These are phyloP conservation scores for Perdita meconis DNA, from an alignment of 2,888 invertebrate species.

Conservation along the genomic window DNA sequence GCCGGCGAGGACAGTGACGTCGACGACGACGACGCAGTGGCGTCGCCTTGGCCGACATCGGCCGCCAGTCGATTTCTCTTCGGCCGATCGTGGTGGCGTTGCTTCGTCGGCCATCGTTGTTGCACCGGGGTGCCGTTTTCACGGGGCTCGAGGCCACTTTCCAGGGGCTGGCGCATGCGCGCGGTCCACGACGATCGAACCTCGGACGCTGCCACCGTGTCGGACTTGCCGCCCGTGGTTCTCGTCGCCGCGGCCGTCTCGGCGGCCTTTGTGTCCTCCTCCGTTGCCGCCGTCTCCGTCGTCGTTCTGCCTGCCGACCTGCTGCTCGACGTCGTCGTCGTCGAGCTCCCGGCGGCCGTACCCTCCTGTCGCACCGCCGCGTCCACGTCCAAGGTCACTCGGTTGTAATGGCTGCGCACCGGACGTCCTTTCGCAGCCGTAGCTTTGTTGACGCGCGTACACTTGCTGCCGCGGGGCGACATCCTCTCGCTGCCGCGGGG, in stretches of 20 bases:
- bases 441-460: conserved; percentile 58
- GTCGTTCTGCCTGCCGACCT: background rate
- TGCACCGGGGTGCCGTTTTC: conserved; percentile 83
- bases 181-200: conserved; percentile 81
- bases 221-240: conserved; percentile 61
- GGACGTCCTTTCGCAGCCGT: conserved; percentile 68
- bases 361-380: conserved; percentile 71
- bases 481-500: conserved; percentile 50
- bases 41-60: conserved; percentile 21
- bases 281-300: conserved; percentile 24
- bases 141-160: conserved; percentile 77
- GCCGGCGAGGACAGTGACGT: conserved; percentile 58
- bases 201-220: conserved; percentile 68
- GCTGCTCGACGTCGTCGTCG: too few relatives aligned
- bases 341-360: background rate
- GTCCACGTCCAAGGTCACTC: conserved; percentile 12
- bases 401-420: conserved; percentile 69
- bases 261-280: conserved; percentile 17
- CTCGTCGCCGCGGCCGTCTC: conserved; percentile 35
- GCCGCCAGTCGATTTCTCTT: conserved; percentile 33
- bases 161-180: conserved; percentile 84
- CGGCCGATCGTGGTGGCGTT: conserved; percentile 23
- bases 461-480: conserved; percentile 69
- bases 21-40: conserved; percentile 44
- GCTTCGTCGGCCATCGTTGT: conserved; percentile 62